Conservation (phyloP, 2,113 vertebrate genomes). For the Pterocles burchelli region DNA sequence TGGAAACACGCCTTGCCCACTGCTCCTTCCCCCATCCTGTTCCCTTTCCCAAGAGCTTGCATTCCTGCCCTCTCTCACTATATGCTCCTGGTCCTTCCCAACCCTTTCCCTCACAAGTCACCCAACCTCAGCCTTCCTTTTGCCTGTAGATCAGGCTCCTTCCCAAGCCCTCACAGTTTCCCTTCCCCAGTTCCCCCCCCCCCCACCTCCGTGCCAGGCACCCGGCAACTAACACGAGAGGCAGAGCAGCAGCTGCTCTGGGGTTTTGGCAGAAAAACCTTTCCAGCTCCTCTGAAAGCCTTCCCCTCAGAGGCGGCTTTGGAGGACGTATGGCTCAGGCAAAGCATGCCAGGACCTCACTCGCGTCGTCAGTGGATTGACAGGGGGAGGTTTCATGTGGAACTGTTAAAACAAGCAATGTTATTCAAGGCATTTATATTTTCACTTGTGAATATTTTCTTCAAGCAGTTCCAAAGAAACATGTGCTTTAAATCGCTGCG, state of each 20-base stretch:
- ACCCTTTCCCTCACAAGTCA: not conserved
- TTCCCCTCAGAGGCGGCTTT: not conserved
- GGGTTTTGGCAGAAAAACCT: not conserved
- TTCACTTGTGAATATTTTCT: not conserved
- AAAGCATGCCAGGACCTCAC: not conserved
- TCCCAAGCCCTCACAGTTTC: fast-evolving
- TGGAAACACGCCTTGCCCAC: not conserved
- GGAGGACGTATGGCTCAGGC: not conserved
- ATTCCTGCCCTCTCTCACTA: not conserved
- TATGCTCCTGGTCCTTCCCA: not conserved
- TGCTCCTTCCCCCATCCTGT: fast-evolving
- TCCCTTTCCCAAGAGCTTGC: not conserved
- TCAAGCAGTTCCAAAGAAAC: not conserved
- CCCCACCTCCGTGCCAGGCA: fast-evolving
- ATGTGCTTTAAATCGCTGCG: not conserved
- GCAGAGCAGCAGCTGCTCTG: not conserved
- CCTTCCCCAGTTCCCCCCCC: no score
- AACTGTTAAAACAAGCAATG: not conserved
- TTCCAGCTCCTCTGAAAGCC: not conserved
- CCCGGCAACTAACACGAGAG: not conserved
- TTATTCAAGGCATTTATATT: not conserved
- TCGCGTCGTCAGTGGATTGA: not conserved
- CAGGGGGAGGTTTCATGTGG: not conserved
- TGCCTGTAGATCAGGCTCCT: not conserved
- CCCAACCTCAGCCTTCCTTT: fast-evolving